A percentile compares a stretch with the other conserved stretches of the same genome.
Conservation (phyloP, 1,140 invertebrate species). For the Habropoda laboriosa region DNA sequence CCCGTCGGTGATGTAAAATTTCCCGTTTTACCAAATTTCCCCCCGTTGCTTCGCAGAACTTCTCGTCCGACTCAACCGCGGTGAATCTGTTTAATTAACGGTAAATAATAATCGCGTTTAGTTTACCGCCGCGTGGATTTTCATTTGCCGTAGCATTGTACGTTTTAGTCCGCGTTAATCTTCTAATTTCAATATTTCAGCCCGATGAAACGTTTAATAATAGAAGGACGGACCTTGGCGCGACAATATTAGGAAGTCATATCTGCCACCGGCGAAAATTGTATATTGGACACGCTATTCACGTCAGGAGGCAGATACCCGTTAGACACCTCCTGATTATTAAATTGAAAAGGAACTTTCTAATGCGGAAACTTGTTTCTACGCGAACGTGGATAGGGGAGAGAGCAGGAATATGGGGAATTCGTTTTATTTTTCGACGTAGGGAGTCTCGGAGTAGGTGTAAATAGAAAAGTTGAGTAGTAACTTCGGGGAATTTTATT, state of each 20-base stretch:
- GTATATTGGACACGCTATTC: slow-evolving; percentile 25
- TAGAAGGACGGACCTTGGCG: not conserved
- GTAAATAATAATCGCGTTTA: no score
- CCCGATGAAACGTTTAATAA: not conserved
- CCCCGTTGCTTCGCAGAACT: no score
- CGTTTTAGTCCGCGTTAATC: not conserved
- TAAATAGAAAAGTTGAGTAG: no score
- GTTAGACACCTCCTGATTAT: slow-evolving; percentile 1
- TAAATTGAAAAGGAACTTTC: slow-evolving; percentile 26
- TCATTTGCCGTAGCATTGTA: not conserved
- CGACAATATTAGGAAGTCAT: not conserved
- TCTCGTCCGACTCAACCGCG: no score
- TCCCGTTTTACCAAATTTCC: no score
- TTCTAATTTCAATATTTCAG: not conserved
- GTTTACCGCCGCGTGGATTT: no score
- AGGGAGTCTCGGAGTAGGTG: no score
- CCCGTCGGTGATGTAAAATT: no score
- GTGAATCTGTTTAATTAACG: not conserved
- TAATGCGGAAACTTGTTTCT: slow-evolving; percentile 20
- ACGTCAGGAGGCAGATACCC: not conserved
- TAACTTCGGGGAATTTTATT: no score
- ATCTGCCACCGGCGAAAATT: not conserved
- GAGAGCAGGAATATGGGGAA: no score
- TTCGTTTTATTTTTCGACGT: no score
- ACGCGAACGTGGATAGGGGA: no score